A percentile compares a stretch with the other conserved stretches of the same genome.
These are phyloP conservation scores for Callionymus lyra DNA, from an alignment of 2,113 vertebrate genomes.

Conservation along the genomic window DNA sequence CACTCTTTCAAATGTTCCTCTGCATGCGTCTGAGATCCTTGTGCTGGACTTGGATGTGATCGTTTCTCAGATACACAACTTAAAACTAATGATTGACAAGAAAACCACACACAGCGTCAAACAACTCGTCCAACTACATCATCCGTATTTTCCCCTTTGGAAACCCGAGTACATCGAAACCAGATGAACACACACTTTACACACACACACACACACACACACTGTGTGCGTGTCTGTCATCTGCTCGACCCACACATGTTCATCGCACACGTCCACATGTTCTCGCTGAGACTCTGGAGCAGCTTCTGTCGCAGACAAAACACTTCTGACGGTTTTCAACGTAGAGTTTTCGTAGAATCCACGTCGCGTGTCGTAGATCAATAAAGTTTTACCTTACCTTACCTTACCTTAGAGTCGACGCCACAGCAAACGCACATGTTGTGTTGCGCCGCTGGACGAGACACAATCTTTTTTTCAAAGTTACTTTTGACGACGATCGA, in stretches of 20 bases:
- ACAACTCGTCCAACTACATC: neutral
- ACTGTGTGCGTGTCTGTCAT: constrained; percentile 20
- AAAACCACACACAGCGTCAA: neutral
- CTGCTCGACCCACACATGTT: constrained; percentile 28
- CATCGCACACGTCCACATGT: constrained; percentile 7
- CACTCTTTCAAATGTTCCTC: too few species aligned
- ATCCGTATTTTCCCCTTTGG: neutral
- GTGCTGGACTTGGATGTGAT: too few species aligned
- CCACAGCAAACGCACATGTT: too few species aligned
- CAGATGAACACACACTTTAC: constrained; percentile 36
- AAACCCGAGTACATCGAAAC: constrained; percentile 27
- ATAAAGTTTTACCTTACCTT: too few species aligned
- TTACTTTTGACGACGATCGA: too few species aligned
- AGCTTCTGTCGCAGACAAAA: constrained; percentile 28
- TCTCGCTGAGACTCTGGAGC: constrained; percentile 16
- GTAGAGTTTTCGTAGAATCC: too few species aligned
- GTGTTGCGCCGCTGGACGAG: too few species aligned
- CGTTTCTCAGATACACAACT: too few species aligned
- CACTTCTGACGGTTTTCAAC: constrained; percentile 51
- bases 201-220: neutral
- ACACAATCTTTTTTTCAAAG: too few species aligned
- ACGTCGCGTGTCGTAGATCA: too few species aligned
- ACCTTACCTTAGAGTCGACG: too few species aligned
- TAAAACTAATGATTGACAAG: constrained; percentile 1
- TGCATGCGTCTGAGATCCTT: too few species aligned